phyloP scores from a whole-genome alignment of 2,888 invertebrate genomes.

The Carcina quercana region DNA sequence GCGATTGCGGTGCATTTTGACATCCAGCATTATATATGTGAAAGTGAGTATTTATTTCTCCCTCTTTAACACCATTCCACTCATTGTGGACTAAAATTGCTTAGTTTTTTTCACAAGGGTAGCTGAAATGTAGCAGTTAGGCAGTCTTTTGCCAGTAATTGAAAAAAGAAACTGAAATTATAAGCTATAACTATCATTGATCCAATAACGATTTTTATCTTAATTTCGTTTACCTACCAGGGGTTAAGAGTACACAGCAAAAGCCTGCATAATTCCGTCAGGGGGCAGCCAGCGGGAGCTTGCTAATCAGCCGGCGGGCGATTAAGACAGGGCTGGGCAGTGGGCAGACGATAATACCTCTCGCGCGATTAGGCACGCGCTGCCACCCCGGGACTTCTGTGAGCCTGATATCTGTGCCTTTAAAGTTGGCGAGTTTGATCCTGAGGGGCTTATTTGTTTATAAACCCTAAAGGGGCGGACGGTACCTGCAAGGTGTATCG shows the following conservation, averaged over 20 bases:
- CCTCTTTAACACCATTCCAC: no score
- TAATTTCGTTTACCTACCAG: constrained; percentile 32
- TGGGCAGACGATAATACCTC: constrained; percentile 63
- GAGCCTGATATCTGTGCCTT: constrained; percentile 38
- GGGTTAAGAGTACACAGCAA: constrained; percentile 31
- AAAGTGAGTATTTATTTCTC: no score
- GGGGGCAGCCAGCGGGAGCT: constrained; percentile 53
- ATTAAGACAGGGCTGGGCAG: constrained; percentile 54
- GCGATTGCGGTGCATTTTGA: no score
- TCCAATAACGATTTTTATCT: constrained; percentile 18
- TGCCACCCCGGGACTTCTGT: constrained; percentile 54
- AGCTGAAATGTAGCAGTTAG: no score
- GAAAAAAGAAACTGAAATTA: background rate
- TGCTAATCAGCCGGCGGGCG: constrained; percentile 67
- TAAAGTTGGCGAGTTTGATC: constrained; percentile 19
- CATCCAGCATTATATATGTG: no score
- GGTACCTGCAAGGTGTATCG: no score
- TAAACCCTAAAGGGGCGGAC: no score
- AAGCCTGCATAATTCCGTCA: constrained; percentile 62
- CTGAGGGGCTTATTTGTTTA: no score
- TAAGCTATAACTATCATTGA: background rate
- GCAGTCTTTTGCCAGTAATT: no score
- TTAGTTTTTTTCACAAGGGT: no score
- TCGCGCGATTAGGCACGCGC: constrained; percentile 66
- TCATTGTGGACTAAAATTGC: no score